These are phyloP conservation scores for Phaetusa simplex DNA, from an alignment of 2,113 vertebrate genomes.

Conservation along the genomic window DNA sequence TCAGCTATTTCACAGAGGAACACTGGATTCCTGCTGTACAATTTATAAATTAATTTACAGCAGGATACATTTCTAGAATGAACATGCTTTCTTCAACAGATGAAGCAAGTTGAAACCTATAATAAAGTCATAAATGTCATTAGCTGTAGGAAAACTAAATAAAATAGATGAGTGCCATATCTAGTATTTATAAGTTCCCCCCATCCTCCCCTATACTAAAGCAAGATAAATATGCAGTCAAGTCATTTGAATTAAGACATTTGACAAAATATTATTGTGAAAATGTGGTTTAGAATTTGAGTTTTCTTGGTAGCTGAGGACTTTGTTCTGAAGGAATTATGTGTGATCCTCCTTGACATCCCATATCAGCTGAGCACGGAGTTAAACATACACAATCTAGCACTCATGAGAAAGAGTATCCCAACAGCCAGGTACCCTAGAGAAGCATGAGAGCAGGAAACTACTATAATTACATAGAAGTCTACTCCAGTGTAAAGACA, in stretches of 20 bases:
- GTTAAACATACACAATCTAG: background rate
- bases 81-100: background rate
- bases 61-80: background rate
- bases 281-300: background rate
- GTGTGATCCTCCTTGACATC: background rate
- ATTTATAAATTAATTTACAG: background rate
- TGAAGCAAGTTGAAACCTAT: background rate
- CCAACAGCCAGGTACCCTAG: background rate
- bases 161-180: background rate
- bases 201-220: background rate
- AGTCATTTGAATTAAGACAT: background rate
- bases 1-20: background rate
- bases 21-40: background rate
- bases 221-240: background rate
- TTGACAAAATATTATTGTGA: background rate
- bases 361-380: background rate
- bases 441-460: background rate
- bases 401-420: background rate
- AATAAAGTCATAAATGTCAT: background rate
- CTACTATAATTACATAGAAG: background rate
- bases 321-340: background rate
- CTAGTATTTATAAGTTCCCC: background rate
- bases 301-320: background rate
- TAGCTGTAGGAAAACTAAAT: background rate
- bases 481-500: background rate